Evolutionary conservation across 2,888 invertebrate species (phyloP).

Genomic region (Selenia dentaria): DNA sequence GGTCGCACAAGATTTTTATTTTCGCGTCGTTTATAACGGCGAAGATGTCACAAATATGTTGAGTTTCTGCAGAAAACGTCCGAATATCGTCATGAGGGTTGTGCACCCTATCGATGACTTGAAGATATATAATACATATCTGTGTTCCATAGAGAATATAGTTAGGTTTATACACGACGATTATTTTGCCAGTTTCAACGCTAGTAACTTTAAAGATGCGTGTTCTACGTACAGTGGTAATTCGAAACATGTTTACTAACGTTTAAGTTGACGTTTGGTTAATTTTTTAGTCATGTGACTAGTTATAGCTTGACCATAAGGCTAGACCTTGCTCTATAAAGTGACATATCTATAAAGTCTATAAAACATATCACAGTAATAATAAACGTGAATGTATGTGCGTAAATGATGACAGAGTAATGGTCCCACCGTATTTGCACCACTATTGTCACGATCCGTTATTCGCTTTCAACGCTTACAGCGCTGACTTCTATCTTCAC

Average conservation of each 20-base stretch:
- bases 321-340: too few species aligned
- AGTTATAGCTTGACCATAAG: too few species aligned
- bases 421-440: too few species aligned
- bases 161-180: slow-evolving; percentile 94
- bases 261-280: slow-evolving; percentile 17
- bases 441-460: too few species aligned
- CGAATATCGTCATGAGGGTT: slow-evolving; percentile 77
- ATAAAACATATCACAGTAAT: too few species aligned
- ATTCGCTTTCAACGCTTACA: too few species aligned
- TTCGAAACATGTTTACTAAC: slow-evolving; percentile 49
- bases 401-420: too few species aligned
- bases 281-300: too few species aligned
- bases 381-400: too few species aligned
- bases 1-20: slow-evolving; percentile 89
- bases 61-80: slow-evolving; percentile 89
- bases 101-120: slow-evolving; percentile 64
- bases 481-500: too few species aligned
- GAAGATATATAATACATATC: slow-evolving; percentile 74
- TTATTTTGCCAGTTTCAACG: slow-evolving; percentile 92
- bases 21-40: slow-evolving; percentile 94
- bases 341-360: too few species aligned
- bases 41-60: slow-evolving; percentile 92
- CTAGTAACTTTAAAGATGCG: slow-evolving; percentile 95
- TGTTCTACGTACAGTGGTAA: slow-evolving; percentile 79
- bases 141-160: slow-evolving; percentile 95